phyloP scores from a whole-genome alignment of 2,888 invertebrate species.

The Lissocephala sabroskyi region DNA sequence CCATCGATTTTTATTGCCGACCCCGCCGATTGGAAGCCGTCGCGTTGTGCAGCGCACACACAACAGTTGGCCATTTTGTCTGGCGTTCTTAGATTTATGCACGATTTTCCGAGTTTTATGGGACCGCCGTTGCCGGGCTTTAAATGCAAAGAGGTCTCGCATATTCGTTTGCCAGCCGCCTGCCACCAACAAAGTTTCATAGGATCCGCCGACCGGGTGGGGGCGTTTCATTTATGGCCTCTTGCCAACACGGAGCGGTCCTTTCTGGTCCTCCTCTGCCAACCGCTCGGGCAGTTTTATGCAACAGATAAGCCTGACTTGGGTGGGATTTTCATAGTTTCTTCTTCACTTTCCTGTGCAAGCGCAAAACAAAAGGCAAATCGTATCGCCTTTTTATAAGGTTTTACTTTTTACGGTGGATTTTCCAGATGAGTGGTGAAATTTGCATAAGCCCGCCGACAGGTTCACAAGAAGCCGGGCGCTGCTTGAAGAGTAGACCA shows the following conservation, averaged over 20 bases:
- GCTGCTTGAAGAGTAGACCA: too few relatives aligned
- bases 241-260: constrained; percentile 17
- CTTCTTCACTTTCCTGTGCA: constrained; percentile 4
- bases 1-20: constrained; percentile 49
- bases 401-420: neutral
- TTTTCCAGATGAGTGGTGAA: constrained; percentile 1
- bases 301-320: constrained; percentile 16
- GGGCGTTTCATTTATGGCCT: constrained; percentile 29
- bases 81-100: constrained; percentile 51
- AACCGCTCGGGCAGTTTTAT: constrained; percentile 15
- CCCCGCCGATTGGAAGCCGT: too few relatives aligned
- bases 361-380: constrained; percentile 17
- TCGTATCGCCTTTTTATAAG: constrained; percentile 14
- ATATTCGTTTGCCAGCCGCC: constrained; percentile 7
- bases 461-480: too few relatives aligned
- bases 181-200: constrained; percentile 30
- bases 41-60: constrained; percentile 16
- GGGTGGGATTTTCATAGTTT: neutral
- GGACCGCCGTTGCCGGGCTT: too few relatives aligned
- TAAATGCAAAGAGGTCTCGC: constrained; percentile 27
- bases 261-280: too few relatives aligned
- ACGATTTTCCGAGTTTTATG: constrained; percentile 53
- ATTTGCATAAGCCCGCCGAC: constrained; percentile 15
- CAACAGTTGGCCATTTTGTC: constrained; percentile 62
- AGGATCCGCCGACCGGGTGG: neutral